A percentile compares a stretch with the other conserved stretches of the same genome.
Evolutionary conservation across 2,797 vertebrate species (phyloP).

Genomic region (Tarsius wallacei): DNA sequence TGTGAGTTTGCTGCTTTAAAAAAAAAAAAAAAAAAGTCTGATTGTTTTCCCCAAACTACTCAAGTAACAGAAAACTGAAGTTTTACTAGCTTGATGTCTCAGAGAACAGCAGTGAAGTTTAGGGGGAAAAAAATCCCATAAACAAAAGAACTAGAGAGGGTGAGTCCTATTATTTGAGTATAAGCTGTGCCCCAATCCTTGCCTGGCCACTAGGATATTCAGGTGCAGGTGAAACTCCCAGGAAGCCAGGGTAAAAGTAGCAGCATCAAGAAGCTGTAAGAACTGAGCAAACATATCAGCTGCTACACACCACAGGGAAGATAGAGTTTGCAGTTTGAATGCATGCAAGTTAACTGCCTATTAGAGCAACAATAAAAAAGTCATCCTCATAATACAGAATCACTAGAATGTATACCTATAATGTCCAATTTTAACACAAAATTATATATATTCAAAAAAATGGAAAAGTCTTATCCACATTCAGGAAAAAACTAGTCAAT

Average conservation of each 20-base stretch:
- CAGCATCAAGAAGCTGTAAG: constrained; percentile 49
- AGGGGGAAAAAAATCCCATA: neutral
- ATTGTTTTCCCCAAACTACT: neutral
- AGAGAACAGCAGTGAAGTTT: constrained; percentile 44
- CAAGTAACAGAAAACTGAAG: neutral
- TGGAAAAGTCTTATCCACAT: neutral
- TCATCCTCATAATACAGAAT: constrained; percentile 35
- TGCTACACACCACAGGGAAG: neutral
- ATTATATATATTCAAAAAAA: constrained; percentile 34
- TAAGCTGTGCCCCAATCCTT: constrained; percentile 42
- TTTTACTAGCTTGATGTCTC: constrained; percentile 17
- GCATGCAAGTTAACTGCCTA: neutral
- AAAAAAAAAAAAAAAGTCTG: neutral
- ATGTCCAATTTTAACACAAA: constrained; percentile 5
- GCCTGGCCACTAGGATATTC: constrained; percentile 49
- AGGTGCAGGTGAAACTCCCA: constrained; percentile 46
- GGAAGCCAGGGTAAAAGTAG: constrained; percentile 58
- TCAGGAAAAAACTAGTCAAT: neutral
- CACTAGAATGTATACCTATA: neutral
- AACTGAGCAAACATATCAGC: constrained; percentile 50
- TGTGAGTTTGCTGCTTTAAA: neutral
- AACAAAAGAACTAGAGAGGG: constrained; percentile 30
- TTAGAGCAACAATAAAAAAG: neutral
- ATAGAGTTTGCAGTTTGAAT: constrained; percentile 53
- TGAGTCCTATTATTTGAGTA: neutral